A percentile compares a stretch with the other conserved stretches of the same genome.
Evolutionary conservation across 2,113 vertebrate species (phyloP).

Genomic region (Collichthys lucidus): DNA sequence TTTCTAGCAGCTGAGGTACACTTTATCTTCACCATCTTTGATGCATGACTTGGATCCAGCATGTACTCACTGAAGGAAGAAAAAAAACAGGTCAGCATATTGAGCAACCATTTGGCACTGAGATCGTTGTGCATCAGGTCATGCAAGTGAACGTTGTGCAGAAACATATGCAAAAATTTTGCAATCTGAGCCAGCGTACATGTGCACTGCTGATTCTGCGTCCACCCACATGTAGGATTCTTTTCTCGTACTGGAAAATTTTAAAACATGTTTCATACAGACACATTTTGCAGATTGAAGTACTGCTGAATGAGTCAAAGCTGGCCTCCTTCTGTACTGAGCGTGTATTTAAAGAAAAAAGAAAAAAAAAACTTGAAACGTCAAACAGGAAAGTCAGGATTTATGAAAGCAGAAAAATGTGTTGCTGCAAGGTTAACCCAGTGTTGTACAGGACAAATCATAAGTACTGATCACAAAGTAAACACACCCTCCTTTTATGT

Average conservation of each 20-base stretch:
- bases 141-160: slow-evolving; percentile 45
- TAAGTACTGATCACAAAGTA: slow-evolving; percentile 42
- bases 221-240: background rate
- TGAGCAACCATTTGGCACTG: slow-evolving; percentile 72
- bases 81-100: slow-evolving; percentile 74
- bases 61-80: slow-evolving; percentile 58
- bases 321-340: slow-evolving; percentile 31
- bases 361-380: slow-evolving; percentile 64
- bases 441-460: slow-evolving; percentile 65
- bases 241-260: slow-evolving; percentile 8
- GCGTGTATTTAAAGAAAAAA: slow-evolving; percentile 55
- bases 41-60: slow-evolving; percentile 64
- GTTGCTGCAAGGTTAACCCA: slow-evolving; percentile 79
- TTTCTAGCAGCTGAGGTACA: slow-evolving; percentile 52
- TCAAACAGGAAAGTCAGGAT: slow-evolving; percentile 85
- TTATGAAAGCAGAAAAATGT: slow-evolving; percentile 79
- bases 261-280: slow-evolving; percentile 9
- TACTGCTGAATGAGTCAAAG: slow-evolving; percentile 29
- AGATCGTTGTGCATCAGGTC: slow-evolving; percentile 42
- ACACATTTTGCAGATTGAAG: slow-evolving; percentile 34
- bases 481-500: slow-evolving; percentile 1
- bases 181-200: background rate
- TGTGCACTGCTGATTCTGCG: background rate
- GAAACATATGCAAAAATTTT: slow-evolving; percentile 41
- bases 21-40: slow-evolving; percentile 60